Base-by-base conservation (phyloP, 2,797 vertebrate species). In the Staurois parvus region DNA sequence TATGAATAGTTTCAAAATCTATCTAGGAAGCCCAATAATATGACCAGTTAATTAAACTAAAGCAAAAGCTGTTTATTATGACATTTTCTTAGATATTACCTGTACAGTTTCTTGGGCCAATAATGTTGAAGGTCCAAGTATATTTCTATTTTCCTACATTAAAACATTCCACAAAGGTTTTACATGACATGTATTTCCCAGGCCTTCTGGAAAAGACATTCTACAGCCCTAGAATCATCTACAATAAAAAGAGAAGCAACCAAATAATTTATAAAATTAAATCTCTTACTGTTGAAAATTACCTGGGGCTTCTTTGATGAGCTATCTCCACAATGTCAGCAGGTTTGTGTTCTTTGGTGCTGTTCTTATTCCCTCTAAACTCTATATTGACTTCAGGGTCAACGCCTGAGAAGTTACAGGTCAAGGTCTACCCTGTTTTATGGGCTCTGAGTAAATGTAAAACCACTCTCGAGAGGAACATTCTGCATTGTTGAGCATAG, bases 351-450 rank as follows among this genome's bases (percentile, higher is more conserved):
- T 62, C 30, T n/a, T 45, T 74, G 56, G 42, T 66, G 4, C 26
- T 78, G 32, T 30, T 82, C 59, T 79, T 83, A 68, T 68, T 74
- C 68, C 40, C n/a, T 68, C 73, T 67, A 70, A 83, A 74, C 67
- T 86, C 56, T 86, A 62, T 83, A 45, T 83, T 77, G 56, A 48
- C 64, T 28, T 83, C 69, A 88, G 81, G 93, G 92, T 93, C 94
- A 94, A 94, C 93, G 95, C 90, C 91, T 91, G 4, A 84, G 76
- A 79, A 67, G 85, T 79, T 82, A 83, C 80, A 83, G 85, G 69
- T 87, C 85, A 87, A 87, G 85, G 85, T 87, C 81, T 87, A 74
- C 45, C 26, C 12, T 52, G 85, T 5, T 90, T 89, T 92, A 90
- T 90, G 90, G 59, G 84, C 88, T 89, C 89, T 90, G 75, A 88